These are phyloP conservation scores for Ophion ventricosus DNA, from an alignment of 2,888 invertebrate species.

Conservation along the genomic window DNA sequence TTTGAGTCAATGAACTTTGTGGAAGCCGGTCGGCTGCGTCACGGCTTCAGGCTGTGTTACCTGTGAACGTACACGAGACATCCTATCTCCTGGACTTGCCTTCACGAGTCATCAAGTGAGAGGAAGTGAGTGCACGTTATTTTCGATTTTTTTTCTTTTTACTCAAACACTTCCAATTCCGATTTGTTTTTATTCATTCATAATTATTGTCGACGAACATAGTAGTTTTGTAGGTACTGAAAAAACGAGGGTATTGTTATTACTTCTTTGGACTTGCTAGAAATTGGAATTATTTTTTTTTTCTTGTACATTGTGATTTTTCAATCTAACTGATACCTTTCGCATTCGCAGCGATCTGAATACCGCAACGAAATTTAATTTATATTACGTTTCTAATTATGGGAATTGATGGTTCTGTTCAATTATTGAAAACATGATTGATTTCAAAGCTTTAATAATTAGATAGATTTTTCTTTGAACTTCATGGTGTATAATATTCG, in stretches of 20 bases:
- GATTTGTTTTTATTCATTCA: neutral
- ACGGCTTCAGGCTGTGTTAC: constrained; percentile 58
- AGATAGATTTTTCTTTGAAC: neutral
- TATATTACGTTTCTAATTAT: neutral
- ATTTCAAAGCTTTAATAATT: no score
- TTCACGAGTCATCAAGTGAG: constrained; percentile 42
- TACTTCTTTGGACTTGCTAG: neutral
- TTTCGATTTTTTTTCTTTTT: constrained; percentile 3
- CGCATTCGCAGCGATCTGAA: neutral
- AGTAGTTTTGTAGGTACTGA: neutral
- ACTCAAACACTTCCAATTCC: neutral
- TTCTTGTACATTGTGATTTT: neutral
- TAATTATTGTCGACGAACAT: neutral
- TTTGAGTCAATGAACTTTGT: constrained; percentile 73
- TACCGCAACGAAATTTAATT: neutral
- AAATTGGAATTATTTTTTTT: neutral
- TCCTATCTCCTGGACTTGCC: constrained; percentile 38
- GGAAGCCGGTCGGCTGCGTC: constrained; percentile 67
- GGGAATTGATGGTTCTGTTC: no score
- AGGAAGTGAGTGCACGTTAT: constrained; percentile 22
- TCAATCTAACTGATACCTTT: neutral
- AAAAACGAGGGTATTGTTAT: neutral
- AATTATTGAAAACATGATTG: no score
- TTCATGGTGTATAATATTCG: neutral
- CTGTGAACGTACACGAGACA: constrained; percentile 51